Evolutionary conservation across 2,113 vertebrate genomes (phyloP).

Genomic region (Tyrannus savana): DNA sequence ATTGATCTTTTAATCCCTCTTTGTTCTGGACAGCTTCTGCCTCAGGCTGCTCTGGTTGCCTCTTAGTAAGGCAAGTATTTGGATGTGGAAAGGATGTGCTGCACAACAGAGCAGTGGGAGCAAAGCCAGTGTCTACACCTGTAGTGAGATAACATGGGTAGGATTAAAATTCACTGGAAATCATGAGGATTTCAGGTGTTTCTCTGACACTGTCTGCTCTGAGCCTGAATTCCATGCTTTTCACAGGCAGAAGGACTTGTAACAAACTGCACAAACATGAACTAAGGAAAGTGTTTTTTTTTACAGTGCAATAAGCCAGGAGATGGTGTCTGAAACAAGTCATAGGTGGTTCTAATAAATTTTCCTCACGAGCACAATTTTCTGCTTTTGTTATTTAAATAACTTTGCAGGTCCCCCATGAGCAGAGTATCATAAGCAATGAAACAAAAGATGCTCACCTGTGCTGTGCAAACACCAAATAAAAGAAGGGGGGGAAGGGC

Average conservation of each 20-base stretch:
- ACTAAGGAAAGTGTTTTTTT: neutral
- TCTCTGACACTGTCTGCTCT: neutral
- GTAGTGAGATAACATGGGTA: neutral
- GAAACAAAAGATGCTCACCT: neutral
- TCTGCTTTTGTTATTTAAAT: neutral
- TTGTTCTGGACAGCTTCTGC: neutral
- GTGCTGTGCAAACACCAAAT: neutral
- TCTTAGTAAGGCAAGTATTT: neutral
- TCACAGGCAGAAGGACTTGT: neutral
- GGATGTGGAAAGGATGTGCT: neutral
- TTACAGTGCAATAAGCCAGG: neutral
- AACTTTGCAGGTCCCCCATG: neutral
- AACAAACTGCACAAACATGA: neutral
- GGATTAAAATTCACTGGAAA: neutral
- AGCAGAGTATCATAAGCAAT: neutral
- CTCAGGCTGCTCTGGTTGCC: neutral
- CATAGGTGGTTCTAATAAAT: neutral
- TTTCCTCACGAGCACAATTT: neutral
- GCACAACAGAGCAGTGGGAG: neutral
- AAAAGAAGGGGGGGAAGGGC: neutral
- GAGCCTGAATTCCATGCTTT: neutral
- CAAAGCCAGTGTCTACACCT: neutral
- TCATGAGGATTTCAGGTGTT: neutral
- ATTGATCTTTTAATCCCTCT: neutral
- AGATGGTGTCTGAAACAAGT: neutral